Base-by-base conservation (phyloP, 2,888 invertebrate species). In the Eilema sororculum region DNA sequence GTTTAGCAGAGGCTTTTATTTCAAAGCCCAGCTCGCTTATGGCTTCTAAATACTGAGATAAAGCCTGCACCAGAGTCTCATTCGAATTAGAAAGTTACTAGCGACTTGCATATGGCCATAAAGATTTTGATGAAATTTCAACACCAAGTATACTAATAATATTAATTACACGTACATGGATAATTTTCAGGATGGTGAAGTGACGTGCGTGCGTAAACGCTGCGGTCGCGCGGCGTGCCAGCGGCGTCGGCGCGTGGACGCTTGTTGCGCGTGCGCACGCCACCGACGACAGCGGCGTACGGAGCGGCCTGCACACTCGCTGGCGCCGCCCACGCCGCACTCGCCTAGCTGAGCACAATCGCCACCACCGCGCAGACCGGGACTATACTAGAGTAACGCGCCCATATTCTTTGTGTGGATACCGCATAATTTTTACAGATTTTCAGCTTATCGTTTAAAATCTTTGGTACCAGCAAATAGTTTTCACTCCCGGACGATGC, bases 181-280 rank as follows among this genome's bases (percentile, higher is more conserved):
- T 56, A 0, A 37, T 12, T 82, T 79, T 0, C 92, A 98, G 98
- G 98, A 98, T 88, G 97, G 98, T 67, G 96, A 96, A 84, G 97
- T 97, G 72, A 97, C 96, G 72, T 98, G 98, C 90, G 97, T 97
- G 78, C 96, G 98, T 76, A 97, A 97, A 87, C 96, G 97, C n/a
- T 98, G 98, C 91, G 96, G 97, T n/a, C 96, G 97, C 72, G 96
- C 96, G 57, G 96, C 97, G 75, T 98, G 98, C 91, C 96, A 89
- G 83, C 89, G 90, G 75, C 92, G 92, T 79, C 91, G 93, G 83
- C 94, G 93, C 81, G 92, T 92, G 74, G 96, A 96, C 90, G 96
- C 96, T 79, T 96, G 96, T 91, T 97, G 96, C 90, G 94, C 95
- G 75, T 96, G 96, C 89, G 86, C 95, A 86, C 94, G 96, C 76